Percentiles rank a stretch among this genome's conserved stretches.
These are phyloP conservation scores for Smutsia temminckii DNA, from an alignment of 2,797 vertebrate species.

Conservation along the genomic window DNA sequence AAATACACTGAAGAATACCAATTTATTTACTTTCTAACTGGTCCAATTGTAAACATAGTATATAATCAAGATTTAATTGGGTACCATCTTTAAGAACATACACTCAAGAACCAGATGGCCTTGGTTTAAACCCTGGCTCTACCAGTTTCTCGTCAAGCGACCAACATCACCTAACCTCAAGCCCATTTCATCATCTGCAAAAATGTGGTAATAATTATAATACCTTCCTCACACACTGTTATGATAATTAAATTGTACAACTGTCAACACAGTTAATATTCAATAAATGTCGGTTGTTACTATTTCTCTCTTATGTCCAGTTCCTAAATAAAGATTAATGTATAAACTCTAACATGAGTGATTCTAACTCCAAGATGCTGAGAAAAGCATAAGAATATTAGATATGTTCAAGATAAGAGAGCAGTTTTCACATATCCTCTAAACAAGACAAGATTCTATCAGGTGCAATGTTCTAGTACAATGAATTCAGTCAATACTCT, in stretches of 20 bases:
- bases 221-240: not conserved
- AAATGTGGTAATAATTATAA: not conserved
- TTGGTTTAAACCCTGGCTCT: slow-evolving; percentile 23
- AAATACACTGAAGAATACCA: not conserved
- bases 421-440: not conserved
- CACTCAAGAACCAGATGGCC: not conserved
- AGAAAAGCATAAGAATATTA: not conserved
- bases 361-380: not conserved
- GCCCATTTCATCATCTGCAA: not conserved
- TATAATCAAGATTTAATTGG: not conserved
- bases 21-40: not conserved
- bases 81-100: not conserved
- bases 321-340: slow-evolving; percentile 33
- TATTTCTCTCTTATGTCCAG: not conserved
- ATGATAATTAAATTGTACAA: not conserved
- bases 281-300: not conserved
- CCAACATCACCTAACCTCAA: not conserved
- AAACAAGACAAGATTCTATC: not conserved
- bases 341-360: not conserved
- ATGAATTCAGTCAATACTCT: not conserved
- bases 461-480: not conserved
- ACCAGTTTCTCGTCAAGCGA: not conserved
- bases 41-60: not conserved
- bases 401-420: not conserved
- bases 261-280: not conserved